phyloP scores from a whole-genome alignment of 2,888 invertebrate genomes.

The Lasius platythorax region DNA sequence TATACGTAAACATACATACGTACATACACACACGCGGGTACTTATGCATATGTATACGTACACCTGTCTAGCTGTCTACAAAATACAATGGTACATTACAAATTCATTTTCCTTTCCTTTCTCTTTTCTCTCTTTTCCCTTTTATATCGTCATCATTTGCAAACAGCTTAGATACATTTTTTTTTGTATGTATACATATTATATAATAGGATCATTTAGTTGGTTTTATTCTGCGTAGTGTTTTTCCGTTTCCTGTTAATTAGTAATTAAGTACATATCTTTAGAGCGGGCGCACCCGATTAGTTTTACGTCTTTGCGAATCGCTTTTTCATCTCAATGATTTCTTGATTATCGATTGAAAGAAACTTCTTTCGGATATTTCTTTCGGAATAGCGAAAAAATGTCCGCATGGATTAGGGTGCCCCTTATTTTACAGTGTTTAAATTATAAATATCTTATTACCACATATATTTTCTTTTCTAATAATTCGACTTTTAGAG shows the following conservation, averaged over 20 bases:
- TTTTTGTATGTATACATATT: conserved; percentile 75
- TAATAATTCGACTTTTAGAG: neutral
- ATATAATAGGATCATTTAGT: conserved; percentile 77
- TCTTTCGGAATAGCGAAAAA: conserved; percentile 54
- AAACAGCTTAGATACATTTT: conserved; percentile 80
- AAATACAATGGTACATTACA: conserved; percentile 81
- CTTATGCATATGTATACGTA: conserved; percentile 75
- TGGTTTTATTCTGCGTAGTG: conserved; percentile 73
- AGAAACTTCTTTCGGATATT: conserved; percentile 44
- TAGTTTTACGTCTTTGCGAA: conserved; percentile 66
- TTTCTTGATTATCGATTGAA: conserved; percentile 51
- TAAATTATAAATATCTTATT: conserved; percentile 3
- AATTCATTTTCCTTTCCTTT: conserved; percentile 73
- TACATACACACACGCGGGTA: conserved; percentile 62
- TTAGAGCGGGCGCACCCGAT: conserved; percentile 74
- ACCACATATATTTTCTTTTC: neutral
- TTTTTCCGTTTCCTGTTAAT: conserved; percentile 68
- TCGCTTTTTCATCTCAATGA: conserved; percentile 50
- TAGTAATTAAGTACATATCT: conserved; percentile 82
- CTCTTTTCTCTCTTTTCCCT: conserved; percentile 50
- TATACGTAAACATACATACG: conserved; percentile 73
- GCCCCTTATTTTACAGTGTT: conserved; percentile 4
- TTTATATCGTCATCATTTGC: conserved; percentile 77
- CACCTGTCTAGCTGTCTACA: conserved; percentile 80
- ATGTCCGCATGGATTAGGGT: neutral